phyloP scores from a whole-genome alignment of 2,797 vertebrate species.

The Malurus leucopterus region DNA sequence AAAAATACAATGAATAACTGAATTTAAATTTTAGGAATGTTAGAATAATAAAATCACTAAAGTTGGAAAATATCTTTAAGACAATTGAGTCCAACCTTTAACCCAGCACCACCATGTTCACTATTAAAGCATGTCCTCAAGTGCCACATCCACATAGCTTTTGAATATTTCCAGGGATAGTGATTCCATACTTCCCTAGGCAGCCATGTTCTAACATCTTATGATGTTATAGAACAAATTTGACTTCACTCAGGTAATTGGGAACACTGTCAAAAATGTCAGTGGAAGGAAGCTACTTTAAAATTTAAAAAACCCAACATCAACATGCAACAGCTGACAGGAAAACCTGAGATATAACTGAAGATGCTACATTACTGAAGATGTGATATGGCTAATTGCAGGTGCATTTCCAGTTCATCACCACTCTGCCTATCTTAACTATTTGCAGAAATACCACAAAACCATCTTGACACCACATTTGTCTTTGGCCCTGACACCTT shows the following conservation, averaged over 20 bases:
- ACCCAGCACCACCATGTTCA: accelerated
- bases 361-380: not conserved
- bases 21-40: not conserved
- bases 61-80: not conserved
- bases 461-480: not conserved
- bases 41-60: not conserved
- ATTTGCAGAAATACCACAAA: not conserved
- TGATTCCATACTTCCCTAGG: not conserved
- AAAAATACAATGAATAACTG: not conserved
- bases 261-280: not conserved
- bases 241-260: not conserved
- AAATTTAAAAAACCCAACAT: not conserved
- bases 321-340: not conserved
- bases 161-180: not conserved
- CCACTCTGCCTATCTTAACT: not conserved
- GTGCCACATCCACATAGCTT: not conserved
- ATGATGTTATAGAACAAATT: not conserved
- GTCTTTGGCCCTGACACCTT: not conserved
- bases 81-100: accelerated
- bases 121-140: not conserved
- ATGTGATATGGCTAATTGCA: not conserved
- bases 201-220: not conserved
- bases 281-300: not conserved
- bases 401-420: not conserved
- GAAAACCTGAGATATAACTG: not conserved